phyloP scores from a whole-genome alignment of 2,113 vertebrate genomes.

The Perognathus longimembris region DNA sequence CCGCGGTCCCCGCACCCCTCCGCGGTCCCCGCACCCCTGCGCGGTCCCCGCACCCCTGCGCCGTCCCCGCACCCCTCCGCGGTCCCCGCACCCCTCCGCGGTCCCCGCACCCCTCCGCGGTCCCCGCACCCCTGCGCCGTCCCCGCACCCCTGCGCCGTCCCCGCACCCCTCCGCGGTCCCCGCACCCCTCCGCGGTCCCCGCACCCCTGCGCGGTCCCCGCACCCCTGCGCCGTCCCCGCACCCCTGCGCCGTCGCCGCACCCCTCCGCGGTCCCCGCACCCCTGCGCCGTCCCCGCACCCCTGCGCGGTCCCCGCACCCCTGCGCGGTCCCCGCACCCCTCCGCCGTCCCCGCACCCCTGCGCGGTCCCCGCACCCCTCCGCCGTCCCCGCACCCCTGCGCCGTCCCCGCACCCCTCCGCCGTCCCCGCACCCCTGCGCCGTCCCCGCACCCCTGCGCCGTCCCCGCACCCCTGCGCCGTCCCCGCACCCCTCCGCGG shows the following conservation, averaged over 20 bases:
- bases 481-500: neutral
- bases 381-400: neutral
- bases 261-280: neutral
- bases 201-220: neutral
- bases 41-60: no score
- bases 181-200: neutral
- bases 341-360: no score
- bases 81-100: no score
- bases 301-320: no score
- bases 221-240: neutral
- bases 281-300: neutral
- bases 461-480: no score
- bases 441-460: no score
- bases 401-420: no score
- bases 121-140: no score
- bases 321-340: neutral
- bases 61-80: neutral
- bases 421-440: neutral
- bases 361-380: no score
- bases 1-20: no score
- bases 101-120: neutral
- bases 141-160: neutral
- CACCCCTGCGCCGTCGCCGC: no score
- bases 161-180: neutral
- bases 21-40: neutral